Evolutionary conservation across 2,888 invertebrate genomes (phyloP).

Genomic region (Creontiades dilutus): DNA sequence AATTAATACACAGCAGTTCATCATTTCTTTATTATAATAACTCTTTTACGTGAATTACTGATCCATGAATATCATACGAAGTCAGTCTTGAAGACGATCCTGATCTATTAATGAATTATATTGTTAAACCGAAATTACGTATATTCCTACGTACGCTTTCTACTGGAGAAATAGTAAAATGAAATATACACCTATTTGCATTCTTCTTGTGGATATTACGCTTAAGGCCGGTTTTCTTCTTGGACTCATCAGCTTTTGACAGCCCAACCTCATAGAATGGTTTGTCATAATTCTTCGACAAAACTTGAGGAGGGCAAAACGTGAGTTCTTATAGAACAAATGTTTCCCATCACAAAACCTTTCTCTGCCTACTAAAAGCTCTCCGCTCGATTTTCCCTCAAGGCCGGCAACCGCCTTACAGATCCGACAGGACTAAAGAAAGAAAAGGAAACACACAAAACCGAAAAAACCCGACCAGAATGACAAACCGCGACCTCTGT

Average conservation of each 20-base stretch:
- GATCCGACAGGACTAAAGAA: background rate
- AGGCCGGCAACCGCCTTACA: background rate
- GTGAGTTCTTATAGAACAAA: background rate
- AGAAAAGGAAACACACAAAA: background rate
- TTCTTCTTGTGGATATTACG: no score
- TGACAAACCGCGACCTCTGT: slow-evolving; percentile 35
- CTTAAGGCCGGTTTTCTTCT: no score
- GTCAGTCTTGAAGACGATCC: no score
- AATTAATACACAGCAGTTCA: no score
- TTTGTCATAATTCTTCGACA: background rate
- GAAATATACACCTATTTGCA: no score
- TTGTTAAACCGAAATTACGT: no score
- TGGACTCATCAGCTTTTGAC: background rate
- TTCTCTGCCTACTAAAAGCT: background rate
- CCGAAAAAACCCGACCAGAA: background rate
- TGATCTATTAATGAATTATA: no score
- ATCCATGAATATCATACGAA: no score
- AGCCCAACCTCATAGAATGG: background rate
- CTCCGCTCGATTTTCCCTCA: slow-evolving; percentile 18
- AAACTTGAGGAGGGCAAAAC: background rate
- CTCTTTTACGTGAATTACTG: no score
- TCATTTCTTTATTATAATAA: no score
- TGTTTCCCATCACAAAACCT: slow-evolving; percentile 32
- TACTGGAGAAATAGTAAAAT: no score
- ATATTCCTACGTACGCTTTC: no score